phyloP scores from a whole-genome alignment of 2,113 vertebrate genomes.

The Felis chaus region DNA sequence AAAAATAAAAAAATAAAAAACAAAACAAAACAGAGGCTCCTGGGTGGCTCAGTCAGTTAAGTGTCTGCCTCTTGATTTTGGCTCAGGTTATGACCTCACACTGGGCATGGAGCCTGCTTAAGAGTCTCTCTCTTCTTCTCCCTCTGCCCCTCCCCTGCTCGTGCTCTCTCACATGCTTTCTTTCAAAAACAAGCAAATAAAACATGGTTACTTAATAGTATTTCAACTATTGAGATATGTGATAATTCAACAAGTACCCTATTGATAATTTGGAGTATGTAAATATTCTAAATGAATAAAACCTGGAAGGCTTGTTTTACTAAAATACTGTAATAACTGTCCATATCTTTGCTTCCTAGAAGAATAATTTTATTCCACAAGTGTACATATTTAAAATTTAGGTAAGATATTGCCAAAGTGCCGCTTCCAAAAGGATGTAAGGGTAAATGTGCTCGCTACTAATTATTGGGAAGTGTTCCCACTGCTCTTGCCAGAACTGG shows the following conservation, averaged over 20 bases:
- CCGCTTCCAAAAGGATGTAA: not conserved
- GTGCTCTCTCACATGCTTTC: no score
- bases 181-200: no score
- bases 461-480: not conserved
- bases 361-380: slow-evolving; percentile 4
- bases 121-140: no score
- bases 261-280: not conserved
- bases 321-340: not conserved
- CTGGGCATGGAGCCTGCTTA: no score
- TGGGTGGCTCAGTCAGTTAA: no score
- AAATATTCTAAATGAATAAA: slow-evolving; percentile 17
- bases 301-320: not conserved
- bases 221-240: not conserved
- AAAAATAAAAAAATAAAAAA: no score
- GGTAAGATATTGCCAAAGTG: not conserved
- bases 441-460: not conserved
- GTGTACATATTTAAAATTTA: not conserved
- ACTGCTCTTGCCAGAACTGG: not conserved
- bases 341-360: slow-evolving; percentile 21
- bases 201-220: not conserved
- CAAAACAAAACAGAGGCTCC: no score
- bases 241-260: not conserved
- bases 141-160: no score
- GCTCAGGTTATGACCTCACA: no score
- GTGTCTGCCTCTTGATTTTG: no score